Base-by-base conservation (phyloP, 2,113 vertebrate species). In the Hemiprocne comata region DNA sequence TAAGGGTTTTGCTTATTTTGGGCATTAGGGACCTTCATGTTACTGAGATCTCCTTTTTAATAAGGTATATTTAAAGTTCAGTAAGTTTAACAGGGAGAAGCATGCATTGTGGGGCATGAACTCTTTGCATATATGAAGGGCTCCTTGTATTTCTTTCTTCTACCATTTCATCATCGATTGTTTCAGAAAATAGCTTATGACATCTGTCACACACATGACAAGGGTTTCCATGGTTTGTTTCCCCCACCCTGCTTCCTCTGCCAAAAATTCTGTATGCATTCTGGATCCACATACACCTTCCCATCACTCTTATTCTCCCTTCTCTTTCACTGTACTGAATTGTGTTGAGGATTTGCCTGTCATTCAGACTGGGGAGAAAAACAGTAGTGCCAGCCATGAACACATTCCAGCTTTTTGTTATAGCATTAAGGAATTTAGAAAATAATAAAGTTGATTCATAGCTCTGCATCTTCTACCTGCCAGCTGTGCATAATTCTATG, bases 41-140 rank as follows among this genome's bases (percentile, higher is more conserved):
- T 80, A 62, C 42, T 48, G 28, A 58, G 71, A 67, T 90, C 29
- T 75, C 34, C 42, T 61, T 95, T 92, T 70, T 71, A 83, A 36
- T 31, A 67, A 36, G 9, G 11, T 58, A 6, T 77, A 12, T 74
- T 74, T 60, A 38, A 77, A 82, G 34, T 65, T 54, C 50, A 55
- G 0, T 72, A 66, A 57, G 24, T 62, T 57, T 75, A 71, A 57
- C 38, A 42, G 31, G 16, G 60, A 70, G 38, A 74, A 82, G 17
- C 0, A 0, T 26, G 38, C 1, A 0, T 53, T 82, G 14, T 77
- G 24, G 10, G 34, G 19, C 36, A 20, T 50, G 24, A 81, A 50
- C 24, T 54, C 44, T 64, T 70, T 13, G 5, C 12, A 8, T 60
- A 36, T 67, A 38, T 11, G 11, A 58, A 83, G 34, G 7, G 4